Base-by-base conservation (phyloP, 2,888 invertebrate species). In the Aricia artaxerxes region DNA sequence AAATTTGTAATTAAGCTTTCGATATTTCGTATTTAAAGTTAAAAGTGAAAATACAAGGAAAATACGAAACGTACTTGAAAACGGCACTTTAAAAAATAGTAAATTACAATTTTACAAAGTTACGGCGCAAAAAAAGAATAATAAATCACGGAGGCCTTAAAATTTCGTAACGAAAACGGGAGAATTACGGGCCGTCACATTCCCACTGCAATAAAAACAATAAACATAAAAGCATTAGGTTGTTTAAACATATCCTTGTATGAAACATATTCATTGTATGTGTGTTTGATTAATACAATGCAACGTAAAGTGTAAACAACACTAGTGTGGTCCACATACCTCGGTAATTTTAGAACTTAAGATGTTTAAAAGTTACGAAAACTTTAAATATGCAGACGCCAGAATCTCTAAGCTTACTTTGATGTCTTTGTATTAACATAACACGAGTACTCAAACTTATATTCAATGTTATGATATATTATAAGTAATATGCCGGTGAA, bases 191-290 rank as follows among this genome's bases (percentile, higher is more conserved):
- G 44, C 44, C n/a, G 73, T 73, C 73, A 73, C n/a, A 44, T 73
- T 73, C 24, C 73, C 44, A 11, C 73, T 44, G 73, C 6, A n/a
- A 44, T 75, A 76, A 16, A 76, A 31, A 76, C 57, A 76, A 76
- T 76, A 53, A 76, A 76, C 76, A 5, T 75, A 53, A 57, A 76
- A 76, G 76, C 76, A 78, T 78, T 78, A 78, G 69, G 53, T 16
- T 9, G 69, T 72, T 35, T 4, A 73, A 81, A 82, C 81, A 82
- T 80, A 80, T 82, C 82, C 81, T 79, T 80, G 79, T 81, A 80
- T 79, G 80, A 82, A 81, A 81, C 82, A 78, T 79, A 77, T 81
- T 79, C 82, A 80, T 81, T 81, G 82, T 80, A 40, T 60, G 73
- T 80, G 35, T 75, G 64, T 80, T 78, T 78, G 75, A 73, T 78